Evolutionary conservation across 2,797 vertebrate genomes (phyloP).

Genomic region (Macropodus opercularis): DNA sequence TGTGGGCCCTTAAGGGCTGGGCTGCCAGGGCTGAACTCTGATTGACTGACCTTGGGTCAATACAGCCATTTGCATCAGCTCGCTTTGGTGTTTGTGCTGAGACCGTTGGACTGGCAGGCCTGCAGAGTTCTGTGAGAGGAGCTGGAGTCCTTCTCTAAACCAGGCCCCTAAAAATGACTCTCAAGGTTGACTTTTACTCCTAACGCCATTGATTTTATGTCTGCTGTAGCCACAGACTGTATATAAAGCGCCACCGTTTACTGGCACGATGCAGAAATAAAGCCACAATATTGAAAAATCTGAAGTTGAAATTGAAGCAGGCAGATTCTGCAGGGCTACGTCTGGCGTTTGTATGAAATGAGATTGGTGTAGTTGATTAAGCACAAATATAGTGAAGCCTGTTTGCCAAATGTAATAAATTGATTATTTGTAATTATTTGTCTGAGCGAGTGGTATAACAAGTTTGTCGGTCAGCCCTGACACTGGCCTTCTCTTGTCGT

Average conservation of each 20-base stretch:
- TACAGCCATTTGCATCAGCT: conserved; percentile 68
- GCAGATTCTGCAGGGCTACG: conserved; percentile 1
- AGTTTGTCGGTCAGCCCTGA: too few species aligned
- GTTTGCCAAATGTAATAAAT: too few species aligned
- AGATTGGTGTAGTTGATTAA: too few species aligned
- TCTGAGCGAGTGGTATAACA: too few species aligned
- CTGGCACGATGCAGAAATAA: not conserved
- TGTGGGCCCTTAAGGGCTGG: conserved; percentile 67
- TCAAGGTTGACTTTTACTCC: conserved; percentile 65
- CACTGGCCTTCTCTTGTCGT: too few species aligned
- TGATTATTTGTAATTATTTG: too few species aligned
- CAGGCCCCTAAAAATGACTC: conserved; percentile 30
- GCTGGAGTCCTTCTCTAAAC: conserved; percentile 23
- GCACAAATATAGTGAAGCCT: too few species aligned
- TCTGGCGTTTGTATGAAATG: too few species aligned
- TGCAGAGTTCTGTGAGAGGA: conserved; percentile 24
- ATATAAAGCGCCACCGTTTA: not conserved
- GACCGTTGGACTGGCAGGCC: conserved; percentile 12
- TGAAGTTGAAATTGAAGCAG: not conserved
- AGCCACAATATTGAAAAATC: not conserved
- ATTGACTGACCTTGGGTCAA: conserved; percentile 82
- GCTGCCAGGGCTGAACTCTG: conserved; percentile 68
- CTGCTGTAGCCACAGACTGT: conserved; percentile 41
- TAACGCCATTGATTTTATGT: conserved; percentile 77
- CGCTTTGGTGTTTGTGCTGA: conserved; percentile 52